These are phyloP conservation scores for Idaea straminata DNA, from an alignment of 2,888 invertebrate species.

Conservation along the genomic window DNA sequence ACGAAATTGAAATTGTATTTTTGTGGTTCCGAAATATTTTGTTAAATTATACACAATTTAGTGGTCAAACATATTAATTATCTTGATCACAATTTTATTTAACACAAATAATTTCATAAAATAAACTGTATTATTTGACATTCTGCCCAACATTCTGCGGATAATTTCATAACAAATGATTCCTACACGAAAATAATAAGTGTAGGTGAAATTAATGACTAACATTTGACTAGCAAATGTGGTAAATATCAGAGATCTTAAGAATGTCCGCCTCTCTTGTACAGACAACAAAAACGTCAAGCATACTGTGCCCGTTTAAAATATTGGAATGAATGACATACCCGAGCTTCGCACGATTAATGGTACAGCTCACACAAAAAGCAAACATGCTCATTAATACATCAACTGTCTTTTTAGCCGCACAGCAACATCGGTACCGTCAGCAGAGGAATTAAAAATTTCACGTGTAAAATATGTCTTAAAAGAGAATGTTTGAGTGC, in stretches of 20 bases:
- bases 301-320: slow-evolving; percentile 69
- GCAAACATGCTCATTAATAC: slow-evolving; percentile 77
- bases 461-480: slow-evolving; percentile 44
- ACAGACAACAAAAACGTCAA: slow-evolving; percentile 73
- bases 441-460: slow-evolving; percentile 49
- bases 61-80: neutral
- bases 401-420: slow-evolving; percentile 78
- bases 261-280: slow-evolving; percentile 68
- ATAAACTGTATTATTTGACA: neutral
- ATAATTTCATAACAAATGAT: neutral
- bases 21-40: neutral
- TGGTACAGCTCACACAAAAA: slow-evolving; percentile 73
- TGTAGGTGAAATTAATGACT: neutral
- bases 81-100: neutral
- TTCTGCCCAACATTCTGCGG: neutral
- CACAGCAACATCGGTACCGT: slow-evolving; percentile 59
- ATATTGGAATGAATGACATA: slow-evolving; percentile 81
- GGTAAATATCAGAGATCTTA: slow-evolving; percentile 48
- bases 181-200: neutral
- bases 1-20: neutral
- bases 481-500: slow-evolving; percentile 28
- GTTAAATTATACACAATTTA: neutral
- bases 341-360: slow-evolving; percentile 76
- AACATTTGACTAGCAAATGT: slow-evolving; percentile 26
- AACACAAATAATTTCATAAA: neutral